Evolutionary conservation across 2,113 vertebrate genomes (phyloP).

Genomic region (Oreochromis spilurus): DNA sequence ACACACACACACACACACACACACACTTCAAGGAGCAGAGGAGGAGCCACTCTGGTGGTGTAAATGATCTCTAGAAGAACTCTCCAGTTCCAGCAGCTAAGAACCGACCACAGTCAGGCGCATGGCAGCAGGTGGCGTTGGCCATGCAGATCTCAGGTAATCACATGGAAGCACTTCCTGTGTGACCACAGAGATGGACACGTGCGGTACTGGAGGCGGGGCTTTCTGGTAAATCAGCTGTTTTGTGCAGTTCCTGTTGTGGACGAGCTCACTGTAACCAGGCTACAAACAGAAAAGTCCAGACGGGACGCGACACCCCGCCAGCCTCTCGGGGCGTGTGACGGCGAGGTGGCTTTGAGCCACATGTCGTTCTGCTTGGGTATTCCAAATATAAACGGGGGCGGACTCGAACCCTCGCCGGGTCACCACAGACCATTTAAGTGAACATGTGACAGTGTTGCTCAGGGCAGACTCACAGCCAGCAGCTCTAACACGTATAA

Average conservation of each 20-base stretch:
- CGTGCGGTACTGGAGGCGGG: background rate
- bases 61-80: background rate
- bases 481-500: background rate
- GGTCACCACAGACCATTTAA: background rate
- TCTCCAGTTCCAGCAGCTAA: background rate
- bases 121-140: background rate
- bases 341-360: background rate
- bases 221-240: background rate
- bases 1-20: no score
- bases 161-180: background rate
- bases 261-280: background rate
- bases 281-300: background rate
- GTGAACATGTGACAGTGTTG: background rate
- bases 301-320: background rate
- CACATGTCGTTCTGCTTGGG: background rate
- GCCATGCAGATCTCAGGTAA: background rate
- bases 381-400: background rate
- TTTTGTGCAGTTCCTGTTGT: background rate
- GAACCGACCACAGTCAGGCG: background rate
- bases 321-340: background rate
- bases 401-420: background rate
- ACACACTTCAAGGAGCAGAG: no score
- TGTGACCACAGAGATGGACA: background rate
- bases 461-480: background rate
- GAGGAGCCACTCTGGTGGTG: no score